A percentile compares a stretch with the other conserved stretches of the same genome.
These are phyloP conservation scores for Elephas maximus DNA, from an alignment of 2,113 vertebrate species.

Conservation along the genomic window DNA sequence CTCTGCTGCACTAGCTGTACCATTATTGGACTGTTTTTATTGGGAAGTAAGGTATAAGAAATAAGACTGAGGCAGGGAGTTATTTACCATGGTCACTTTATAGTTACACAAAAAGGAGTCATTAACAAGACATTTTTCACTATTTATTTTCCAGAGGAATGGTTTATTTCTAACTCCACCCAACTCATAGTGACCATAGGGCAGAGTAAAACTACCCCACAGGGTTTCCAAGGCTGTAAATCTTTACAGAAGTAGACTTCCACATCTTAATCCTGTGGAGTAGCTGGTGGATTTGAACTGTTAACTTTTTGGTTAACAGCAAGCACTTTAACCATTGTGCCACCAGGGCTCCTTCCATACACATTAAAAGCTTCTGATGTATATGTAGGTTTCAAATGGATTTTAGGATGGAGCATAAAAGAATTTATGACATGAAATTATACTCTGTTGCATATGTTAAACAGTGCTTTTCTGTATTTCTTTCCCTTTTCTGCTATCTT, in stretches of 20 bases:
- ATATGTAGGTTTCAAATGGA: not conserved
- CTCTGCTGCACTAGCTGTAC: not conserved
- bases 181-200: no score
- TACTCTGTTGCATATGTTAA: not conserved
- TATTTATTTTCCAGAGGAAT: slow-evolving; percentile 59
- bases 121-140: slow-evolving; percentile 3
- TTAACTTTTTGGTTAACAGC: no score
- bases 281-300: no score
- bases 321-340: no score
- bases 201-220: no score
- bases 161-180: not conserved
- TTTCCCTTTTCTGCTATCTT: not conserved
- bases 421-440: not conserved
- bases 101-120: not conserved
- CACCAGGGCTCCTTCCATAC: no score
- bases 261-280: no score
- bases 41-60: slow-evolving; percentile 63
- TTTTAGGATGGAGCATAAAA: not conserved
- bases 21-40: slow-evolving; percentile 39
- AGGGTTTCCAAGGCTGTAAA: no score
- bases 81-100: not conserved
- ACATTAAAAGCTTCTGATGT: not conserved
- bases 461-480: not conserved
- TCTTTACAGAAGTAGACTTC: no score
- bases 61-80: not conserved